Evolutionary conservation across 1,140 invertebrate genomes (phyloP), one percentile per base, ranked within the genome.

Genomic region (Bombus haemorrhoidalis): DNA sequence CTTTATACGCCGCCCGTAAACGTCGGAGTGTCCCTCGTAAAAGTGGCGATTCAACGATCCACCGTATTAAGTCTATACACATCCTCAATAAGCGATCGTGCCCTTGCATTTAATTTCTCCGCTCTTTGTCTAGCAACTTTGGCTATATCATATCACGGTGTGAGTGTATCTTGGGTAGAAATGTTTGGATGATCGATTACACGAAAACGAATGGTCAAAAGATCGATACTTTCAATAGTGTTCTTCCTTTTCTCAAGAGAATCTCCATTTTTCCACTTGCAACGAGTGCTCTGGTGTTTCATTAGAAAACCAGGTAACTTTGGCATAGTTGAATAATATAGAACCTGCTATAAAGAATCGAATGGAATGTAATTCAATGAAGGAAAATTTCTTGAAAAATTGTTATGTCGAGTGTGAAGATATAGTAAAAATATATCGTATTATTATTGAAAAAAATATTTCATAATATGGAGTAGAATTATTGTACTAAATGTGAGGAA

Each of bases 11-110:
- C 13, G 57, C 2, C 39, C 66, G 41, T 85, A 85, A 85, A 80
- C 68, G 53, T 80, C 76, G 53, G 75, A 79, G 82, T 79, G 82
- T 53, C 37, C 37, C 64, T 84, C 83, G 83, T 85, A 85, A 85
- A 85, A 84, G 75, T 78, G 25, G 53, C 37, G 82, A 84, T 79
- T 34, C 66, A 43, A 59, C 64, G 34, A 22, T 32, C 68, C 22
- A 34, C 15, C 15, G 83, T 59, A 78, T 83, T 78, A 74, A 78
- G 37, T 18, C 34, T 25, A 41, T 57, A 57, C 15, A 37, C 32
- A 12, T 57, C 15, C 10, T 10, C 32, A 43, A 41, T 15, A 28
- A 22, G 25, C 47, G 43, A 75, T n/a, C 28, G 22, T 6, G 32
- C 43, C 3, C 15, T 80, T 53, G 37, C 22, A 43, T 69, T 83